Evolutionary conservation across 2,113 vertebrate species (phyloP).

Genomic region (Engraulis encrasicolus): DNA sequence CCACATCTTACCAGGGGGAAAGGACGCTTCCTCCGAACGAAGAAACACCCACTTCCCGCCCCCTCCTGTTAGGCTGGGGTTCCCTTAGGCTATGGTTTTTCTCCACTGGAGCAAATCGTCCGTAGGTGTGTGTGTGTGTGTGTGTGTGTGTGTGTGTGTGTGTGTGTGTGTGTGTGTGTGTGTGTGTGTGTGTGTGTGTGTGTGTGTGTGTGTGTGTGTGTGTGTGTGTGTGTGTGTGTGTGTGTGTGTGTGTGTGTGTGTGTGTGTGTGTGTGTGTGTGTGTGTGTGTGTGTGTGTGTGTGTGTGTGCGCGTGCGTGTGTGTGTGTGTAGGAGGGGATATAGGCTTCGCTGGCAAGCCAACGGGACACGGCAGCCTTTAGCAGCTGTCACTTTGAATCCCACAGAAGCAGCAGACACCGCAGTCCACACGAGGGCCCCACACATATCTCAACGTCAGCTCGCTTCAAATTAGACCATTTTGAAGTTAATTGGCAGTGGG

Average conservation of each 20-base stretch:
- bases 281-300: constrained; percentile 24
- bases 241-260: constrained; percentile 24
- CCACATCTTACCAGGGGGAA: not conserved
- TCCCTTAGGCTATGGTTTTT: constrained; percentile 21
- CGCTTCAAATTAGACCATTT: constrained; percentile 26
- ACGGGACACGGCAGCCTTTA: constrained; percentile 17
- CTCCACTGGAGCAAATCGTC: constrained; percentile 33
- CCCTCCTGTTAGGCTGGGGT: constrained; percentile 32
- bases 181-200: constrained; percentile 24
- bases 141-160: constrained; percentile 24
- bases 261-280: constrained; percentile 24
- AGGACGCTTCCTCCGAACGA: constrained; percentile 39
- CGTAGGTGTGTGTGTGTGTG: constrained; percentile 26
- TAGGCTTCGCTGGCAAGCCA: constrained; percentile 23
- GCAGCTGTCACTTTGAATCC: constrained; percentile 34
- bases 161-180: constrained; percentile 24
- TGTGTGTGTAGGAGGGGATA: not conserved
- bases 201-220: constrained; percentile 24
- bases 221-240: constrained; percentile 24
- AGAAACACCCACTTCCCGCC: too few species aligned
- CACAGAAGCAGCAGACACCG: not conserved
- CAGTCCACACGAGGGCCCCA: not conserved
- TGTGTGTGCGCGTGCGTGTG: constrained; percentile 26
- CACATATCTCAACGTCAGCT: not conserved
- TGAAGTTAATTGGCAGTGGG: constrained; percentile 17